Percentiles rank a stretch among this genome's conserved stretches.
These are phyloP conservation scores for Lagodon rhomboides DNA, from an alignment of 2,797 vertebrate genomes.

Conservation along the genomic window DNA sequence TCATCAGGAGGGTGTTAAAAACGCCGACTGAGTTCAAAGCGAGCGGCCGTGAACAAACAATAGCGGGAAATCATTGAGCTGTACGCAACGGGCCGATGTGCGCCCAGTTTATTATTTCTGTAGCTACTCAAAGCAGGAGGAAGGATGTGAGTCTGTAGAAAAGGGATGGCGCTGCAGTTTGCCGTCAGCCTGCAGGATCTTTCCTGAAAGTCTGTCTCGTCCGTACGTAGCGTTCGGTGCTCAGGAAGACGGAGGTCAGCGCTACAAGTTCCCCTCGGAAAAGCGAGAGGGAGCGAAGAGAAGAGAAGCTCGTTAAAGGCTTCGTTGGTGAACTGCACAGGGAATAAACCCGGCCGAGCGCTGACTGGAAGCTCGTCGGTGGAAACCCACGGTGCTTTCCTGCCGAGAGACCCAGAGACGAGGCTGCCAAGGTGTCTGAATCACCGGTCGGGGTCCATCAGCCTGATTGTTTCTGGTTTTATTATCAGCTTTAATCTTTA, in stretches of 20 bases:
- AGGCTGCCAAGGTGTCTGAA: background rate
- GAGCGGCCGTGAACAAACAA: constrained; percentile 14
- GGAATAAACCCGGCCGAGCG: background rate
- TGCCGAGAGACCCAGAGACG: background rate
- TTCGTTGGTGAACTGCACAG: background rate
- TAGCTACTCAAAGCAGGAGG: background rate
- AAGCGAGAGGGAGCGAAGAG: background rate
- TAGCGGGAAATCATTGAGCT: constrained; percentile 32
- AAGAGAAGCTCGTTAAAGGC: background rate
- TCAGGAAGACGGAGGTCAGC: background rate
- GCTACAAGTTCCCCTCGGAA: background rate
- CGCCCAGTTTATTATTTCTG: constrained; percentile 13
- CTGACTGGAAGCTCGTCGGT: background rate
- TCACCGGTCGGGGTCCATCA: background rate
- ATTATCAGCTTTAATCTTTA: no score
- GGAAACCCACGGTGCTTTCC: background rate
- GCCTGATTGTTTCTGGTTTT: no score
- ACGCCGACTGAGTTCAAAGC: background rate
- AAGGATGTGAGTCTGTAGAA: background rate
- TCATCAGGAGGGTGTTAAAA: background rate
- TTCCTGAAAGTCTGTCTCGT: constrained; percentile 6
- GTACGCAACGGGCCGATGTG: rapidly evolving
- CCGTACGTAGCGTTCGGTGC: background rate
- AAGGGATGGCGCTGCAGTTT: no score
- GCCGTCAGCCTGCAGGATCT: rapidly evolving